Evolutionary conservation across 2,888 invertebrate genomes (phyloP), one percentile per base, ranked within the genome.

Genomic region (Clunio marinus): DNA sequence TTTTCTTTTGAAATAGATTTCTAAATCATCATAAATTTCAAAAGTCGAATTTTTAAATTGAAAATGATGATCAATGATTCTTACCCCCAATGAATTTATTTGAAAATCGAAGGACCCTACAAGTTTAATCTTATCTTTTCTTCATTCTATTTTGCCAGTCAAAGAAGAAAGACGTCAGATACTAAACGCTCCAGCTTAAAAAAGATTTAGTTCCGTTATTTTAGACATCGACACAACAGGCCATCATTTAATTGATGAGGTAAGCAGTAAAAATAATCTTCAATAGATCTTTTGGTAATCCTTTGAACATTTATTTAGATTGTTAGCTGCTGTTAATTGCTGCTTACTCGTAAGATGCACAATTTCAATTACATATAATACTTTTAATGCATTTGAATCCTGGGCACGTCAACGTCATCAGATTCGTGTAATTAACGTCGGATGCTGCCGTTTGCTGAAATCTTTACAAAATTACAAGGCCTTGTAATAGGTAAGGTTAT

Each of bases 141-240:
- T n/a, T n/a, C n/a, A n/a, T n/a, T n/a, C n/a, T n/a, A n/a, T n/a
- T n/a, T n/a, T n/a, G n/a, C n/a, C n/a, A n/a, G n/a, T n/a, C n/a
- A n/a, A n/a, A n/a, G n/a, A n/a, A n/a, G n/a, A n/a, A n/a, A n/a
- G n/a, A n/a, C n/a, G n/a, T n/a, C n/a, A n/a, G n/a, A n/a, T n/a
- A n/a, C n/a, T n/a, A n/a, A n/a, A n/a, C n/a, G n/a, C n/a, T n/a
- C n/a, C n/a, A n/a, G n/a, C n/a, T n/a, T n/a, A n/a, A n/a, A n/a
- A n/a, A n/a, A n/a, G n/a, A n/a, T n/a, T n/a, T n/a, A 83, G 86
- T 28, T 80, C 91, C 55, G 87, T 92, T 28, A 88, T 90, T 62
- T 89, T 91, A 85, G 91, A 91, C 75, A 86, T 92, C 78, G 91
- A 92, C 75, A 88, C 91, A 13, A 92, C 92, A 15, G 93, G 92